phyloP scores from a whole-genome alignment of 2,113 vertebrate genomes.

The Psammodynastes pulverulentus region DNA sequence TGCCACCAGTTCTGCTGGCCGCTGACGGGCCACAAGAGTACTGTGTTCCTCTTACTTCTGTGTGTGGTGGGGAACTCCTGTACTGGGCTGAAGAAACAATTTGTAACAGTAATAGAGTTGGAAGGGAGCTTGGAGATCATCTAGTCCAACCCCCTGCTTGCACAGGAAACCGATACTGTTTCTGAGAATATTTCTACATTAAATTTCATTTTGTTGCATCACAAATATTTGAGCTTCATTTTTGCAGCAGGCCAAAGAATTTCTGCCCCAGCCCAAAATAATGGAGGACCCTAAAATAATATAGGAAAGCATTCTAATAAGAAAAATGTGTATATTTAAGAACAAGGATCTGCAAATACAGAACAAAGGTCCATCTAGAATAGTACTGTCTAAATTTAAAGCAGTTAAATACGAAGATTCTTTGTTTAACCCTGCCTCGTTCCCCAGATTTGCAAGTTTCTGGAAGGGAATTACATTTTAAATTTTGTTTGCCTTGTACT shows the following conservation, averaged over 20 bases:
- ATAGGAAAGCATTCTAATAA: neutral
- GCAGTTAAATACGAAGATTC: neutral
- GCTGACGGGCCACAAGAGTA: too few relatives aligned
- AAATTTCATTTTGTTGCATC: neutral
- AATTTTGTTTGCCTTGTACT: neutral
- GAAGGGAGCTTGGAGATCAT: too few relatives aligned
- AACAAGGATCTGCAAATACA: neutral
- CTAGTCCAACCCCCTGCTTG: too few relatives aligned
- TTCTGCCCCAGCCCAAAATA: neutral
- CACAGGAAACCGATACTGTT: too few relatives aligned
- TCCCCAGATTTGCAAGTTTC: neutral
- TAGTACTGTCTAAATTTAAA: neutral
- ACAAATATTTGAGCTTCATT: neutral
- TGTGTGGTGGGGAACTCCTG: too few relatives aligned
- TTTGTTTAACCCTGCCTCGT: neutral
- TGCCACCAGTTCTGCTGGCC: too few relatives aligned
- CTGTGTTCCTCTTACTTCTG: too few relatives aligned
- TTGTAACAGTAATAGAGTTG: too few relatives aligned
- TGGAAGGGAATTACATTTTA: neutral
- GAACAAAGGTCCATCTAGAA: neutral
- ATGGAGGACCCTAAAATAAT: slow-evolving; percentile 14
- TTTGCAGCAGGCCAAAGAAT: neutral
- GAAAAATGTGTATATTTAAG: neutral
- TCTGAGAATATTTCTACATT: too few relatives aligned
- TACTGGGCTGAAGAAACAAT: too few relatives aligned